phyloP scores from a whole-genome alignment of 2,888 invertebrate species.

The Epiblema foenella region DNA sequence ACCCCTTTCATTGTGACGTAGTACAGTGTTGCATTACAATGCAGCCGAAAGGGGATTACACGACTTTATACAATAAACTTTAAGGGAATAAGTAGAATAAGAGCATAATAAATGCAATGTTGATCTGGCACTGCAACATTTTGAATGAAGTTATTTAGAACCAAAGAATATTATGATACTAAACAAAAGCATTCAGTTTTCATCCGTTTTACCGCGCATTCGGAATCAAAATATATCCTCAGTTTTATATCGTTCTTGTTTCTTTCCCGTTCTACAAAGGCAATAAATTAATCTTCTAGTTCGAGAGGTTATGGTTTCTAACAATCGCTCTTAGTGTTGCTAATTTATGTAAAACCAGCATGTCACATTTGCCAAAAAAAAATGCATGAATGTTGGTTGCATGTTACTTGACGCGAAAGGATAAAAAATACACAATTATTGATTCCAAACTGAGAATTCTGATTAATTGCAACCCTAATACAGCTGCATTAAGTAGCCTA shows the following conservation, averaged over 20 bases:
- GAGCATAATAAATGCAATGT: slow-evolving; percentile 37
- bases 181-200: background rate
- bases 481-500: too few relatives aligned
- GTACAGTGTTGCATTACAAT: slow-evolving; percentile 40
- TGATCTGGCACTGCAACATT: slow-evolving; percentile 33
- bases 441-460: too few relatives aligned
- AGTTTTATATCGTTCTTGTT: background rate
- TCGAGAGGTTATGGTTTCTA: slow-evolving; percentile 29
- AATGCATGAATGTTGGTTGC: background rate
- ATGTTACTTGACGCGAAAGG: background rate
- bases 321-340: slow-evolving; percentile 30
- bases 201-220: background rate
- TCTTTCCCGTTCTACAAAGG: background rate
- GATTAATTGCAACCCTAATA: too few relatives aligned
- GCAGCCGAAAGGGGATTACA: slow-evolving; percentile 61
- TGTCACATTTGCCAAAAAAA: background rate
- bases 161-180: background rate
- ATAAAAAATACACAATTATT: too few relatives aligned
- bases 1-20: slow-evolving; percentile 45
- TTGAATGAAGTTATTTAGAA: slow-evolving; percentile 11
- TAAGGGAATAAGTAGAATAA: slow-evolving; percentile 35
- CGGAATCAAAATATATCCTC: background rate
- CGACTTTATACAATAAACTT: slow-evolving; percentile 51
- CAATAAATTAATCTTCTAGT: slow-evolving; percentile 10
- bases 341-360: slow-evolving; percentile 33